Base-by-base conservation (phyloP, 1,140 invertebrate species). In the Teleogryllus occipitalis region DNA sequence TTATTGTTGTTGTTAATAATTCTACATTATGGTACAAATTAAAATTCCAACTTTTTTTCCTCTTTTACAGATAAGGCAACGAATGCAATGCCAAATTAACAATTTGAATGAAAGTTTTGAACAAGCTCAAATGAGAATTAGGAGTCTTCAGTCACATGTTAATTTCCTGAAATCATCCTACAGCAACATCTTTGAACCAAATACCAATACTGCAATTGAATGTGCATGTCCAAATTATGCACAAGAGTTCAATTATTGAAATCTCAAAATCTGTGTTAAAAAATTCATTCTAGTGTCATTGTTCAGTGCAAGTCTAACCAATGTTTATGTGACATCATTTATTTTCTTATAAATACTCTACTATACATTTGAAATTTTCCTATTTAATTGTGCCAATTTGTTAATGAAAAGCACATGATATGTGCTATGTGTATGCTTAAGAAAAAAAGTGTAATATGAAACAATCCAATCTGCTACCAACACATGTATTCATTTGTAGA, bases 31-130 rank as follows among this genome's bases (percentile, higher is more conserved):
- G 74, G 10, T 8, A 75, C 12, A 8, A 75, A 21, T 8, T n/a
- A n/a, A 3, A 5, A 73, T 18, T 18, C 21, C 21, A 5, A 73
- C n/a, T 18, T 18, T 73, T 18, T 73, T 76, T 3, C 10, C 1
- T 49, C 48, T 78, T 22, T 81, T 85, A 10, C 81, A 91, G 88
- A 88, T 92, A 21, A 86, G 91, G 81, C 88, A 90, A 81, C 91
- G 91, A 80, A 92, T 92, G 90, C 90, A 92, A 81, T 87, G 88
- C 79, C 91, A 93, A 83, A 91, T 92, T 75, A 89, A 89, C 80
- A 89, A 91, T 74, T 82, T 92, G 76, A 91, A 89, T 80, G 90
- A 92, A 79, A 90, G 91, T 81, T 92, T 92, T 80, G 88, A 91
- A 77, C 90, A 92, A 82, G 91, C 91, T 5, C 91, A 92, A 82